phyloP scores from a whole-genome alignment of 2,888 invertebrate species.

The Scelioninae gen. 1 region DNA sequence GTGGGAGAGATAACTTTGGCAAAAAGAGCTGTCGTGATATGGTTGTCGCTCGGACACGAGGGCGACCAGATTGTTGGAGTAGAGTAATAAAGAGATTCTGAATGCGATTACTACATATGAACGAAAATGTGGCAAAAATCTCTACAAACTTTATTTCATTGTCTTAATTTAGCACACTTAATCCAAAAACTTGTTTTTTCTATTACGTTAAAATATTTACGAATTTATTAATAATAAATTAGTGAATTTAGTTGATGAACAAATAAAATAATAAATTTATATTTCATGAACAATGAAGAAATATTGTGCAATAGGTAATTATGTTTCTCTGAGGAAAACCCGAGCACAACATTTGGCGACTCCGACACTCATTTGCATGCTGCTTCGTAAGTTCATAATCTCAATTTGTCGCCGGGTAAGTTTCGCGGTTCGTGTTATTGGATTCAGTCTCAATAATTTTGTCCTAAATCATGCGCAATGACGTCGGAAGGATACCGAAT shows the following conservation, averaged over 20 bases:
- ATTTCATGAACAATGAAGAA: too few relatives aligned
- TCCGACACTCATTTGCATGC: slow-evolving; percentile 52
- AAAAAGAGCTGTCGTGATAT: slow-evolving; percentile 52
- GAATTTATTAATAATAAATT: too few relatives aligned
- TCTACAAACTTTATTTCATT: too few relatives aligned
- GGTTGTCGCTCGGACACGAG: slow-evolving; percentile 38
- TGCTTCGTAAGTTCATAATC: slow-evolving; percentile 73
- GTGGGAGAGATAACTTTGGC: slow-evolving; percentile 81
- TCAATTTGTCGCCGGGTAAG: slow-evolving; percentile 81
- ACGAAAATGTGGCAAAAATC: not conserved
- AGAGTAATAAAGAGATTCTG: slow-evolving; percentile 36
- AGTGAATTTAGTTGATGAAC: too few relatives aligned
- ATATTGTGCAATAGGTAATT: too few relatives aligned
- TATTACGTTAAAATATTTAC: too few relatives aligned
- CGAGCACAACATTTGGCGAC: slow-evolving; percentile 32
- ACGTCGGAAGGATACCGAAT: slow-evolving; percentile 69
- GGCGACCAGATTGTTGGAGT: slow-evolving; percentile 47
- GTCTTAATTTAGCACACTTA: too few relatives aligned
- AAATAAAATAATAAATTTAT: too few relatives aligned
- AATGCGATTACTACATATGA: slow-evolving; percentile 2
- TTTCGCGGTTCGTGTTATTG: slow-evolving; percentile 82
- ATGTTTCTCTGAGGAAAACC: not conserved
- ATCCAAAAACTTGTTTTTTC: too few relatives aligned
- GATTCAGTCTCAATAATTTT: slow-evolving; percentile 83
- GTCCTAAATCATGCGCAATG: slow-evolving; percentile 80